Percentiles rank a stretch among this genome's conserved stretches.
Conservation (phyloP, 1,140 invertebrate species). For the Pogonomyrmex californicus region DNA sequence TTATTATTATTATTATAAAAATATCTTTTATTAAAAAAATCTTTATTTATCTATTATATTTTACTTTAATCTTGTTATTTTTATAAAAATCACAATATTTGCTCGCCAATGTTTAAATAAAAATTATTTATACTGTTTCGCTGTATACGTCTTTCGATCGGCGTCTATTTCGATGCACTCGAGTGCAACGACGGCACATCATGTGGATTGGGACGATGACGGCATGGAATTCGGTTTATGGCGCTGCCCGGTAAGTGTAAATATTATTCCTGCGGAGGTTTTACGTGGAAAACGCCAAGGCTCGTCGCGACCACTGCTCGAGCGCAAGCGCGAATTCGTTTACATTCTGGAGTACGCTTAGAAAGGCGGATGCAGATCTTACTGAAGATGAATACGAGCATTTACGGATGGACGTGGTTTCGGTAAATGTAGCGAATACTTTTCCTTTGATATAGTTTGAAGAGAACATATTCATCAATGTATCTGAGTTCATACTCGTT, state of each 20-base stretch:
- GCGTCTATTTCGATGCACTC: conserved; percentile 35
- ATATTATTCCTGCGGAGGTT: conserved; percentile 49
- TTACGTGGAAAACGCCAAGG: conserved; percentile 12
- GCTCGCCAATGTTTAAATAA: background rate
- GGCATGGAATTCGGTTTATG: conserved; percentile 39
- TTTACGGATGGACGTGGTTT: background rate
- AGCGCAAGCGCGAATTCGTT: background rate
- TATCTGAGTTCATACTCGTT: background rate
- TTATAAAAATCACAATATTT: conserved; percentile 14
- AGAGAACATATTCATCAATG: background rate
- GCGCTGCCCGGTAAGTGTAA: conserved; percentile 29
- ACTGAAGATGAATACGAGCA: background rate
- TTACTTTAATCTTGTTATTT: background rate
- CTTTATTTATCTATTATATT: background rate
- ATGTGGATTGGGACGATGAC: conserved; percentile 10
- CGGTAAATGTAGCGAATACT: background rate
- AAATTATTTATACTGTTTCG: background rate
- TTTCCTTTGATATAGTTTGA: background rate
- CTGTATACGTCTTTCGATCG: background rate
- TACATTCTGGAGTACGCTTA: background rate
- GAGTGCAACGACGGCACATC: background rate
- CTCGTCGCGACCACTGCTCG: conserved; percentile 1
- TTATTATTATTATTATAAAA: background rate
- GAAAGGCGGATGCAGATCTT: background rate
- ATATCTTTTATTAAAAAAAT: background rate